A percentile compares a stretch with the other conserved stretches of the same genome.
Conservation (phyloP, 2,113 vertebrate genomes). For the Peromyscus maniculatus region DNA sequence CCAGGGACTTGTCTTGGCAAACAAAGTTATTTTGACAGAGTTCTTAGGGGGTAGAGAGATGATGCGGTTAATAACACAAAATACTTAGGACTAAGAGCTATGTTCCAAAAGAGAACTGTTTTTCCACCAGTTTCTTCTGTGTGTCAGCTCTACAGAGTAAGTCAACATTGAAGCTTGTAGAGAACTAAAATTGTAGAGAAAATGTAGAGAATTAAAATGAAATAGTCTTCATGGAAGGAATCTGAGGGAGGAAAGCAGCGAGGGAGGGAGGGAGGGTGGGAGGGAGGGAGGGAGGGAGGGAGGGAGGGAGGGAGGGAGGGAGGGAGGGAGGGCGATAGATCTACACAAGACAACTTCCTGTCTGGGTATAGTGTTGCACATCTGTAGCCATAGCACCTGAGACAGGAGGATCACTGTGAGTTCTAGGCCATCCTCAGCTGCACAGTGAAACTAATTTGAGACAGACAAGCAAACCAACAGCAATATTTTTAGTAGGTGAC, state of each 20-base stretch:
- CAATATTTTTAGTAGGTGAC: background rate
- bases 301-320: background rate
- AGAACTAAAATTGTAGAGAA: background rate
- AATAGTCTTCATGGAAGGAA: background rate
- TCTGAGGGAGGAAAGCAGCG: background rate
- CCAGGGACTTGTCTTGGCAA: slow-evolving; percentile 64
- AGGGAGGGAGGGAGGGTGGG: background rate
- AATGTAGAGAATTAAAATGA: background rate
- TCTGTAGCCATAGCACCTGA: background rate
- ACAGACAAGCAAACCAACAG: background rate
- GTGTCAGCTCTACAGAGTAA: slow-evolving; percentile 31
- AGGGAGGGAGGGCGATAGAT: background rate
- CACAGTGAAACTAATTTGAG: background rate
- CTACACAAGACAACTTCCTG: background rate
- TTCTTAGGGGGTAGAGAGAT: slow-evolving; percentile 58
- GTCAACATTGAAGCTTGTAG: slow-evolving; percentile 2
- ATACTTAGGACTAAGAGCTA: slow-evolving; percentile 34
- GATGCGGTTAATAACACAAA: slow-evolving; percentile 51
- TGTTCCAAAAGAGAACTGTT: background rate
- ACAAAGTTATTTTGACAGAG: slow-evolving; percentile 71
- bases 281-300: background rate
- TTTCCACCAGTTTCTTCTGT: slow-evolving; percentile 14
- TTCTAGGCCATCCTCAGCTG: background rate
- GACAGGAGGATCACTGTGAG: background rate
- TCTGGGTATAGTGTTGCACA: background rate